Conservation (phyloP, 2,888 invertebrate species). For the Sicus ferrugineus region DNA sequence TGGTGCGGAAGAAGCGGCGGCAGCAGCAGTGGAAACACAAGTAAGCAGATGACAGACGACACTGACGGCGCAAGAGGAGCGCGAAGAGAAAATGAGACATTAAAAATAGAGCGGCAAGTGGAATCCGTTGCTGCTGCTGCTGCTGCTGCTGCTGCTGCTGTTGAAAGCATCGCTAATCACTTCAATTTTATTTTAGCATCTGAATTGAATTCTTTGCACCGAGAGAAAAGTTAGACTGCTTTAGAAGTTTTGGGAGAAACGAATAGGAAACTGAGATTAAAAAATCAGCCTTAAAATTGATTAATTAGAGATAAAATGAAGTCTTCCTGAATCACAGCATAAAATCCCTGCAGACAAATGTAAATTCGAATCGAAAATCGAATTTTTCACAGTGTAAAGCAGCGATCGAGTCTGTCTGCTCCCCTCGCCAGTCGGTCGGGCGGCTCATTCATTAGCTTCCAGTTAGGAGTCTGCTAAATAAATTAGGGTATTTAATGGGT, state of each 20-base stretch:
- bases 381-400: background rate
- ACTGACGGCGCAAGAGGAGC: background rate
- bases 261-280: background rate
- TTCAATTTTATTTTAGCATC: slow-evolving; percentile 2
- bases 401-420: background rate
- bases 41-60: slow-evolving; percentile 13
- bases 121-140: slow-evolving; percentile 14
- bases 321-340: background rate
- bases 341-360: background rate
- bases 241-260: background rate
- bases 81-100: background rate
- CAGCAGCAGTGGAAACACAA: slow-evolving; percentile 8
- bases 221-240: slow-evolving; percentile 2
- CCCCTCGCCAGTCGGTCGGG: slow-evolving; percentile 5
- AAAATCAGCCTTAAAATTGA: too few relatives aligned
- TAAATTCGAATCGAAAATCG: background rate
- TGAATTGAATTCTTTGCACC: background rate
- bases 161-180: slow-evolving; percentile 21
- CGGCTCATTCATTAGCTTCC: slow-evolving; percentile 13
- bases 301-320: too few relatives aligned
- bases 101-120: slow-evolving; percentile 11
- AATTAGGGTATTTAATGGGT: slow-evolving; percentile 29
- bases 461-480: slow-evolving; percentile 27
- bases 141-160: background rate
- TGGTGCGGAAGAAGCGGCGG: background rate